Evolutionary conservation across 92 coral and sea anemone genomes (phyloP).

Genomic region (Blastomussa wellsi): DNA sequence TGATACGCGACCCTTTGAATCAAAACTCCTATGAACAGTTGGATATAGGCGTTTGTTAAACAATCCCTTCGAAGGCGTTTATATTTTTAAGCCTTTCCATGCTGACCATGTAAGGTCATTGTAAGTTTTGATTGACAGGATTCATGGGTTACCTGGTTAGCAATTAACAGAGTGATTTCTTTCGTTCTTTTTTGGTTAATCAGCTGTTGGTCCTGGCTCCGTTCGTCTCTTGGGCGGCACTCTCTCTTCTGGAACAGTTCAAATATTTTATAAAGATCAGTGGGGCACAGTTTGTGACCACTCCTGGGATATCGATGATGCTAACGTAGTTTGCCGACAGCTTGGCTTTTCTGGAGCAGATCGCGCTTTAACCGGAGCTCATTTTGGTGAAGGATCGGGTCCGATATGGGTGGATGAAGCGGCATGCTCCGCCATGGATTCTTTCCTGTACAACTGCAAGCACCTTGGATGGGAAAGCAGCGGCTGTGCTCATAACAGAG

Average conservation of each 20-base stretch:
- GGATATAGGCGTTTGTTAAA: too few relatives aligned
- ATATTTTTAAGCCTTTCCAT: too few relatives aligned
- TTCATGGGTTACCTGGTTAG: too few relatives aligned
- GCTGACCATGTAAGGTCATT: too few relatives aligned
- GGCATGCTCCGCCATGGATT: background rate
- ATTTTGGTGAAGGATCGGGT: background rate
- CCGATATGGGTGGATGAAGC: conserved; percentile 12
- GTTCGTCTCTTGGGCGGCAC: background rate
- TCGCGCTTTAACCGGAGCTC: background rate
- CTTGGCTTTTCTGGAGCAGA: background rate
- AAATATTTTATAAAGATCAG: conserved; percentile 4
- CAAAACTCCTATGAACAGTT: too few relatives aligned
- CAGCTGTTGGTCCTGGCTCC: background rate
- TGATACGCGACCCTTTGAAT: too few relatives aligned
- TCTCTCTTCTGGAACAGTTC: conserved; percentile 2
- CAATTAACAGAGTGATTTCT: too few relatives aligned
- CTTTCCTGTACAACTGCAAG: conserved; percentile 4
- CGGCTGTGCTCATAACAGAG: conserved; percentile 1
- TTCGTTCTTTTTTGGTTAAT: background rate
- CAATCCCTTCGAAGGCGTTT: too few relatives aligned
- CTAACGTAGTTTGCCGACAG: conserved; percentile 17
- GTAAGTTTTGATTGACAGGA: too few relatives aligned
- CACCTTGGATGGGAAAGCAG: conserved; percentile 21
- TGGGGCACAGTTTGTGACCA: conserved; percentile 31
- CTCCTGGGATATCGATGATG: conserved; percentile 17